These are phyloP conservation scores for Pristionchus arcanus DNA, from an alignment of 2,888 invertebrate species.

Conservation along the genomic window DNA sequence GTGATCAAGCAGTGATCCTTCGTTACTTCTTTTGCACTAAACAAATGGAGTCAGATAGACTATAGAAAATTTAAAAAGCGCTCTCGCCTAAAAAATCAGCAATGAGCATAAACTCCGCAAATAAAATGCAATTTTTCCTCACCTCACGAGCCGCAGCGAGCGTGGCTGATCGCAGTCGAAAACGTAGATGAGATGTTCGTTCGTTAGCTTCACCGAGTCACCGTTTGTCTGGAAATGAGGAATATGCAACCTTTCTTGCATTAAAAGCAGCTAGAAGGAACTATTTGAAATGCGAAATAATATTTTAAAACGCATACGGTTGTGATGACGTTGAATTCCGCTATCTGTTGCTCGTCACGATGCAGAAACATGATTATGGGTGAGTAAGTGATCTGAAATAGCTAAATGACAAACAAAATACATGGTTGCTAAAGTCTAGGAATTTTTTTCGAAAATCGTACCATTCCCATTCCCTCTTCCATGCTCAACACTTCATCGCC, in stretches of 20 bases:
- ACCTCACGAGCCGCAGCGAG: not conserved
- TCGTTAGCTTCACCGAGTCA: conserved; percentile 69
- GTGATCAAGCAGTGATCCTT: not conserved
- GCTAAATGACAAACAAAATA: no score
- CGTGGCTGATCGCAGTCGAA: conserved; percentile 63
- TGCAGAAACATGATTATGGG: conserved; percentile 78
- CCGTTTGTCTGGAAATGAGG: conserved; percentile 56
- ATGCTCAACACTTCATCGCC: conserved; percentile 76
- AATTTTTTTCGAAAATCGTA: no score
- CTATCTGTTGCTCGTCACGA: conserved; percentile 67
- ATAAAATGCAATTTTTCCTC: no score
- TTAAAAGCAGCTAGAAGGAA: no score
- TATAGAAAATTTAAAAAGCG: no score
- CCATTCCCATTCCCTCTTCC: conserved; percentile 71
- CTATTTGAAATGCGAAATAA: no score
- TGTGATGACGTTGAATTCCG: conserved; percentile 68
- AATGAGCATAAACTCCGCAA: no score
- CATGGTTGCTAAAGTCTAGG: no score
- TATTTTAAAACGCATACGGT: conserved; percentile 60
- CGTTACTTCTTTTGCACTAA: conserved; percentile 6
- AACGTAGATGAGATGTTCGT: conserved; percentile 74
- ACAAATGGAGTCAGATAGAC: no score
- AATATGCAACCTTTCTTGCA: not conserved
- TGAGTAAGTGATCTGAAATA: conserved; percentile 69
- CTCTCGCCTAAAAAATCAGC: no score